A percentile compares a stretch with the other conserved stretches of the same genome.
Conservation (phyloP, 2,797 vertebrate genomes). For the Paguma larvata region DNA sequence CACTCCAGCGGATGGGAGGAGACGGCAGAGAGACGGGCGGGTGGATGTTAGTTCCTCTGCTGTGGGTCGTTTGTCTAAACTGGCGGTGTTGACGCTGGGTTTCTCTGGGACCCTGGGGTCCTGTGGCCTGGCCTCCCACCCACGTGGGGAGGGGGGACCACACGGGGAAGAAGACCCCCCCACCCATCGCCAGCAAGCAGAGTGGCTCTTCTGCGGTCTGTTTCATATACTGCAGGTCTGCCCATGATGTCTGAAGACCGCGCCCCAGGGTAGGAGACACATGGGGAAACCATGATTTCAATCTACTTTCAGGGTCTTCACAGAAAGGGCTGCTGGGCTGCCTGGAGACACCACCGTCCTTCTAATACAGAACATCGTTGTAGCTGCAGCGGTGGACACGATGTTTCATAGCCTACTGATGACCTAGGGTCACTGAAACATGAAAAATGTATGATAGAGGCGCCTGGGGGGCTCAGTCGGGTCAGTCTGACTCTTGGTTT, state of each 20-base stretch:
- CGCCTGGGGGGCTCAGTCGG: too few relatives aligned
- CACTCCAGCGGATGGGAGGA: fast-evolving
- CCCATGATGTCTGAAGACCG: neutral
- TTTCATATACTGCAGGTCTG: neutral
- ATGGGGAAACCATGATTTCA: fast-evolving
- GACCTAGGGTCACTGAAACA: fast-evolving
- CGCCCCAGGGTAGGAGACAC: fast-evolving
- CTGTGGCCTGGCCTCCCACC: neutral
- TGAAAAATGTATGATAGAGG: too few relatives aligned
- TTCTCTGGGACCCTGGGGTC: neutral
- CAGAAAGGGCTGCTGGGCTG: neutral
- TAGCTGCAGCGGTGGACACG: fast-evolving
- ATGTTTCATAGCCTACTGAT: fast-evolving
- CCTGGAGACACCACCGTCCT: fast-evolving
- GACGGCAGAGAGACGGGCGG: fast-evolving
- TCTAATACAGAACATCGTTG: fast-evolving
- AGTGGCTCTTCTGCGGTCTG: too few relatives aligned
- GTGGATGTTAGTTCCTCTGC: fast-evolving
- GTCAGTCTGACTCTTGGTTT: too few relatives aligned
- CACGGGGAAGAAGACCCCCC: neutral
- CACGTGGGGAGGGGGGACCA: fast-evolving
- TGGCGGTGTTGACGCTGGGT: neutral
- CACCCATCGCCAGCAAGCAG: neutral
- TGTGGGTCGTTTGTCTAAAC: neutral
- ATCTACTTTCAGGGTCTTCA: fast-evolving